These are phyloP conservation scores for Drosophila silvestris DNA, from an alignment of 2,888 invertebrate species.

Conservation along the genomic window DNA sequence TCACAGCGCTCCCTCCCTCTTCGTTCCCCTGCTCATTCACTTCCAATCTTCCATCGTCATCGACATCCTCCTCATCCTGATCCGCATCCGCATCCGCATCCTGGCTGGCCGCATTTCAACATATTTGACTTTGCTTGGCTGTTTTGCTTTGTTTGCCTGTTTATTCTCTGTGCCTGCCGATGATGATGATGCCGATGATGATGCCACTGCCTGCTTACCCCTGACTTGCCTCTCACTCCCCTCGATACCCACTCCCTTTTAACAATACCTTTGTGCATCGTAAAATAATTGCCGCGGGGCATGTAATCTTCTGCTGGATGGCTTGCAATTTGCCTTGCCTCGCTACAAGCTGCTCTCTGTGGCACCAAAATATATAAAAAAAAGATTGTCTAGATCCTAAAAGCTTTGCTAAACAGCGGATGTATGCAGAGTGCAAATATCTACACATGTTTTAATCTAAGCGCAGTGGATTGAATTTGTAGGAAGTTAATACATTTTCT, in stretches of 20 bases:
- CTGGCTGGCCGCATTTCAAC: constrained; percentile 74
- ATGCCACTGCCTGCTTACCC: constrained; percentile 50
- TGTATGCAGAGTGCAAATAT: constrained; percentile 45
- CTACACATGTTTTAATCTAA: constrained; percentile 10
- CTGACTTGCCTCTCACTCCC: constrained; percentile 11
- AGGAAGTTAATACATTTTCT: constrained; percentile 39
- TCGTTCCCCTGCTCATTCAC: constrained; percentile 12
- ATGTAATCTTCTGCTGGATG: constrained; percentile 70
- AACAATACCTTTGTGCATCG: constrained; percentile 85
- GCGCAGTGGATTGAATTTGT: constrained; percentile 19
- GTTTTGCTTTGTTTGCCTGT: constrained; percentile 21
- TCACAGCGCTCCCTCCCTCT: constrained; percentile 19
- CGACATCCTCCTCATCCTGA: constrained; percentile 19
- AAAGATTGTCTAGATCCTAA: constrained; percentile 30
- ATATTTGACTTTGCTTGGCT: constrained; percentile 77
- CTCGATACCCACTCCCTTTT: constrained; percentile 51
- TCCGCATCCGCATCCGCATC: constrained; percentile 35
- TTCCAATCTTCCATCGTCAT: constrained; percentile 6
- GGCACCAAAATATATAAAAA: constrained; percentile 21
- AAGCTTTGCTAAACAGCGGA: constrained; percentile 47
- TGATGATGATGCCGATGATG: constrained; percentile 3
- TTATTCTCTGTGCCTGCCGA: constrained; percentile 10
- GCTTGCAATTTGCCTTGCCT: constrained; percentile 65
- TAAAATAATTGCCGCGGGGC: constrained; percentile 83
- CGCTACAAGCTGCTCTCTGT: constrained; percentile 25